Evolutionary conservation across 2,888 invertebrate species (phyloP), one percentile per base, ranked within the genome.

Genomic region (Pristionchus entomophagus): DNA sequence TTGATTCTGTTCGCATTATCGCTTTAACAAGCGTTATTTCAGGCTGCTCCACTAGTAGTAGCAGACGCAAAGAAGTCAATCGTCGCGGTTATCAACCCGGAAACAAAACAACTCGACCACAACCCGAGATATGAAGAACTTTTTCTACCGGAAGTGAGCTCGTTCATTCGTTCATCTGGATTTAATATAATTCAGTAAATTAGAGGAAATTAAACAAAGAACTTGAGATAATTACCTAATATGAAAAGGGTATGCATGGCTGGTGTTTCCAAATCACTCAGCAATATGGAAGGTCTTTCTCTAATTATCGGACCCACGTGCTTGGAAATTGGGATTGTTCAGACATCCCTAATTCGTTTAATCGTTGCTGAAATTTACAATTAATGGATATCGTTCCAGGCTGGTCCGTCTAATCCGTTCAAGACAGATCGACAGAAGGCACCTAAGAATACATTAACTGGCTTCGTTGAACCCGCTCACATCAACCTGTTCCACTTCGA

Each of bases 101-200:
- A 96, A 62, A 95, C 95, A 0, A 96, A 96, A 93, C 97, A 98
- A 94, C 94, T 99, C 2, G 95, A 95, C 88, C 96, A 96, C 94
- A 99, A 99, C 95, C 97, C 98, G 0, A 97, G 96, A 93, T 98
- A 96, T 94, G 98, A 99, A 86, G 97, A 99, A 93, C 95, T 99
- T 3, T 99, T 96, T 95, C 96, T 97, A 5, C 97, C 98, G 0
- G 90, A 91, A 84, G 88, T 89, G 29, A 29, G 73, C n/a, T 6
- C n/a, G n/a, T n/a, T n/a, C n/a, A n/a, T n/a, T n/a, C n/a, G n/a
- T n/a, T n/a, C n/a, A n/a, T n/a, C n/a, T n/a, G n/a, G n/a, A n/a
- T n/a, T n/a, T n/a, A n/a, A n/a, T n/a, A n/a, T n/a, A n/a, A n/a
- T n/a, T n/a, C n/a, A n/a, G n/a, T n/a, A n/a, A n/a, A n/a, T n/a